Conservation (phyloP, 2,888 invertebrate species). For the Acronicta alni region DNA sequence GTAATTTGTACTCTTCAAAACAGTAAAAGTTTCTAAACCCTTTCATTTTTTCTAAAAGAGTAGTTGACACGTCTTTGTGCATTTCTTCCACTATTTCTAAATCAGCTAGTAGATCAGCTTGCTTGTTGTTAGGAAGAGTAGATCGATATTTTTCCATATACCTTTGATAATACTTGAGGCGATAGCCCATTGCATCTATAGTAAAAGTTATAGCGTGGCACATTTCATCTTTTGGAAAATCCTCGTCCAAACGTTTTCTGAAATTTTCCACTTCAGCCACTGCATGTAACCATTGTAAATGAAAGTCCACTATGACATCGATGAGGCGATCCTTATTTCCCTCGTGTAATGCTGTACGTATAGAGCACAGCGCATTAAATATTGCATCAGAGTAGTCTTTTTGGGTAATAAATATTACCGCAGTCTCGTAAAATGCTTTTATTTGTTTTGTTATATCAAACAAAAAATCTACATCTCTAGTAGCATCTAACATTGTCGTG, state of each 20-base stretch:
- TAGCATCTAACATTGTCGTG: slow-evolving; percentile 44
- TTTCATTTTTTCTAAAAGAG: slow-evolving; percentile 71
- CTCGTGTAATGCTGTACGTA: slow-evolving; percentile 67
- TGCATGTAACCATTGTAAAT: slow-evolving; percentile 79
- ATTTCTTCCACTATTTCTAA: slow-evolving; percentile 83
- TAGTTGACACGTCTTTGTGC: slow-evolving; percentile 72
- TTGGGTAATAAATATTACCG: slow-evolving; percentile 76
- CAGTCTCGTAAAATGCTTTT: slow-evolving; percentile 80
- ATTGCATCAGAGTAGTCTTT: slow-evolving; percentile 78
- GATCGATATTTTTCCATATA: slow-evolving; percentile 71
- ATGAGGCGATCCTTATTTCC: slow-evolving; percentile 64
- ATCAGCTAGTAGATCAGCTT: slow-evolving; percentile 71
- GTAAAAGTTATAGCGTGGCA: slow-evolving; percentile 75
- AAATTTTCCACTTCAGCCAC: slow-evolving; percentile 77
- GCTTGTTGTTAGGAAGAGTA: slow-evolving; percentile 65
- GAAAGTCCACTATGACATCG: slow-evolving; percentile 77
- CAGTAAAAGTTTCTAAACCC: slow-evolving; percentile 68
- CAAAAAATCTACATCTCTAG: slow-evolving; percentile 66
- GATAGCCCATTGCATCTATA: slow-evolving; percentile 72
- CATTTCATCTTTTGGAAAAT: slow-evolving; percentile 70
- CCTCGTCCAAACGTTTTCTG: slow-evolving; percentile 59
- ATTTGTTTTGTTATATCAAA: slow-evolving; percentile 78
- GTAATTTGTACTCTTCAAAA: slow-evolving; percentile 69
- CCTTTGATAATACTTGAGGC: slow-evolving; percentile 74
- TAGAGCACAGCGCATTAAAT: slow-evolving; percentile 74